Base-by-base conservation (phyloP, 2,888 invertebrate species). In the Acholoe squamosa region DNA sequence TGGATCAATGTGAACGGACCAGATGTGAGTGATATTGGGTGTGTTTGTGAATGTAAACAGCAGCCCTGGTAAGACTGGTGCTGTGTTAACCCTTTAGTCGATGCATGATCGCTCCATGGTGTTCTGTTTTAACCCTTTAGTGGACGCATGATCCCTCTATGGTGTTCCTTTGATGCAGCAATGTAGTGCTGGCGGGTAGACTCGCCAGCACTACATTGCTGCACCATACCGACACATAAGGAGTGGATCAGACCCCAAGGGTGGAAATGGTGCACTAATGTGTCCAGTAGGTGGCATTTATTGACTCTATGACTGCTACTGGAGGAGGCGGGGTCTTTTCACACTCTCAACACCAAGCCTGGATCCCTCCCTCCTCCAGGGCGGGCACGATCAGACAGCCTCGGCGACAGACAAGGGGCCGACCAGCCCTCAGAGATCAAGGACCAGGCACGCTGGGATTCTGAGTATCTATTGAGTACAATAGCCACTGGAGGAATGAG, bases 341-440 rank as follows among this genome's bases (percentile, higher is more conserved):
- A 61, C 61, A 7, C 61, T 14, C 14, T 3, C 61, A 61, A 3
- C 61, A 14, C 61, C 61, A 61, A 61, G 14, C 61, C 61, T 19
- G 61, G 61, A 61, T n/a, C 61, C 61, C 61, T n/a, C n/a, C 19
- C 61, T 61, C 61, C 71, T 71, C 71, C 71, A 28, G 25, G 71
- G 71, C 28, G 28, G 71, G 71, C 71, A 71, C 25, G 71, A 71
- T 71, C 71, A 71, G 71, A 71, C 71, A 14, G 25, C n/a, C 31
- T 25, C 31, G 71, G 71, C 71, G 71, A 71, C 71, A 71, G 71
- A 71, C 31, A 28, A 71, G 71, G 71, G 25, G 71, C 14, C 28
- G 25, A 28, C 28, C 14, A 14, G 71, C 12, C 71, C 28, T 28
- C 71, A 28, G 25, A 71, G 71, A 71, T 71, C 71, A n/a, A 71